Evolutionary conservation across 1,140 invertebrate genomes (phyloP).

Genomic region (Maniola jurtina): DNA sequence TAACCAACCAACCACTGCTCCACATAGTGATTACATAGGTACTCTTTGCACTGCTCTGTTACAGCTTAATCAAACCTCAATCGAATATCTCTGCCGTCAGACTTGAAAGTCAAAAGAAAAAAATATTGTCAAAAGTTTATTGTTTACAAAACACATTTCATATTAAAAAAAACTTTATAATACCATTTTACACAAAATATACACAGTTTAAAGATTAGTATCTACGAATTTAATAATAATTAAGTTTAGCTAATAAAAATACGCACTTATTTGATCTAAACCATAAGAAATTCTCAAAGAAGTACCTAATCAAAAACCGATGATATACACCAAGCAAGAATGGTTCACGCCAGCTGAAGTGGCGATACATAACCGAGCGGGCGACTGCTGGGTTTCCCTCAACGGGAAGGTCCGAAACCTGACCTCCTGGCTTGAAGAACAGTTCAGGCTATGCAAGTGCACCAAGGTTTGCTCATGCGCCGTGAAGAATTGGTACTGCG

Average conservation of each 20-base stretch:
- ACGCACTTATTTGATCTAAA: too few relatives aligned
- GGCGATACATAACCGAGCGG: constrained; percentile 49
- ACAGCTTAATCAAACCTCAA: too few relatives aligned
- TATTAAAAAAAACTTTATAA: too few relatives aligned
- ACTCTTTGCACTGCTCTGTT: too few relatives aligned
- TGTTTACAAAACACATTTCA: not conserved
- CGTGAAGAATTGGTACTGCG: constrained; percentile 62
- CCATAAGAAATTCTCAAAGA: not conserved
- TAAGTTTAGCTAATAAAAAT: not conserved
- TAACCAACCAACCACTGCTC: too few relatives aligned
- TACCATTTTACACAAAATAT: too few relatives aligned
- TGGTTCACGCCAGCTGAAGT: constrained; percentile 70
- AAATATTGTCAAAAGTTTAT: not conserved
- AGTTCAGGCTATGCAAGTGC: constrained; percentile 55
- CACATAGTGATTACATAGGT: too few relatives aligned
- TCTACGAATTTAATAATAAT: too few relatives aligned
- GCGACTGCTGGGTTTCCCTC: constrained; percentile 62
- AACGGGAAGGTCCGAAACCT: constrained; percentile 58
- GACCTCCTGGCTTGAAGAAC: constrained; percentile 55
- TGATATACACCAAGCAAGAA: constrained; percentile 64
- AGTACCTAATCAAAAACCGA: constrained; percentile 19
- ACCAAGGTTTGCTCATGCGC: constrained; percentile 56
- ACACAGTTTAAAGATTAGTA: too few relatives aligned
- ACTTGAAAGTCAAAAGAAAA: not conserved
- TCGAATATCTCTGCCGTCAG: too few relatives aligned